Conservation (phyloP, 1,140 invertebrate genomes). For the Drosophila melanica region DNA sequence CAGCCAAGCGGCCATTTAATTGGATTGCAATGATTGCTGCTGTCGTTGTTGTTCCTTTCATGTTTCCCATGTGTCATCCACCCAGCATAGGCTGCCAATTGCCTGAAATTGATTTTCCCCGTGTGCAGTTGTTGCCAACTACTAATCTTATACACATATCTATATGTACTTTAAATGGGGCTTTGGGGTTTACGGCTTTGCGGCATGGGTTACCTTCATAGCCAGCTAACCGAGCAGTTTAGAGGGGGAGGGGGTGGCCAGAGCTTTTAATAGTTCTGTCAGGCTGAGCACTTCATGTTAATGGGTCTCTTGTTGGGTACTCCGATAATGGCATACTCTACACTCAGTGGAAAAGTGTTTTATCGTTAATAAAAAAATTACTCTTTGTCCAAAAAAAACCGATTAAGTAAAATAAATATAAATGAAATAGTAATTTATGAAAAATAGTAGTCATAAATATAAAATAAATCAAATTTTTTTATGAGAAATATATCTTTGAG, state of each 20-base stretch:
- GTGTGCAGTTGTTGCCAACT: constrained; percentile 26
- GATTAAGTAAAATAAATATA: too few species aligned
- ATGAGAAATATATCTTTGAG: too few species aligned
- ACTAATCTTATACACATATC: background rate
- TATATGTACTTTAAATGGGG: background rate
- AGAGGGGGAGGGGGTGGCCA: background rate
- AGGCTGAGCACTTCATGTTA: constrained; percentile 39
- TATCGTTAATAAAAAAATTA: background rate
- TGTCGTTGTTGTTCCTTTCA: constrained; percentile 3
- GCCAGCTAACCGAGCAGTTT: constrained; percentile 39
- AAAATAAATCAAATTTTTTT: too few species aligned
- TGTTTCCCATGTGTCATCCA: constrained; percentile 26
- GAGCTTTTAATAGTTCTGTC: constrained; percentile 64
- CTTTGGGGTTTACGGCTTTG: constrained; percentile 19
- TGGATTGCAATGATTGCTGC: constrained; percentile 61
- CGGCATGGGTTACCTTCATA: constrained; percentile 22
- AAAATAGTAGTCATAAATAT: too few species aligned
- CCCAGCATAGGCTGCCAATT: constrained; percentile 41
- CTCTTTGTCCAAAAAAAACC: background rate
- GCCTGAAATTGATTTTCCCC: constrained; percentile 66
- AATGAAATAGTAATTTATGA: too few species aligned
- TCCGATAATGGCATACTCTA: constrained; percentile 10
- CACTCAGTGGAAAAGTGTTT: background rate
- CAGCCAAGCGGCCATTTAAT: constrained; percentile 55
- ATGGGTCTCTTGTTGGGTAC: constrained; percentile 28